Conservation (phyloP, 2,888 invertebrate species). For the Yponomeuta sedellus region DNA sequence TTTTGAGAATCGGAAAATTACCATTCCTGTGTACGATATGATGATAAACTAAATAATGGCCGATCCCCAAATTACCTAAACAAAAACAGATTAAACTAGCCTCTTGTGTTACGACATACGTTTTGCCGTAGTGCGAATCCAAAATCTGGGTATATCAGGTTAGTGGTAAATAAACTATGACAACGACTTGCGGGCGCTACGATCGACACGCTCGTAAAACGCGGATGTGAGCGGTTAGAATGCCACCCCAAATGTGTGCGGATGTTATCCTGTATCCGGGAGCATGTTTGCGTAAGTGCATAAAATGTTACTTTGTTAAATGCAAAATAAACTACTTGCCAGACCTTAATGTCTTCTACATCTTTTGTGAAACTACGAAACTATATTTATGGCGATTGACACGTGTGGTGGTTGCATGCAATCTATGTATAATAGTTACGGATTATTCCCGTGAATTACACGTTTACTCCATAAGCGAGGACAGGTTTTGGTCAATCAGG, state of each 20-base stretch:
- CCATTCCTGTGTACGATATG: no score
- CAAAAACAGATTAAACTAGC: no score
- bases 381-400: not conserved
- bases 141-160: not conserved
- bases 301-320: not conserved
- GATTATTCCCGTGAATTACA: conserved; percentile 22
- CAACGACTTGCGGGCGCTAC: not conserved
- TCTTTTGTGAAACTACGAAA: no score
- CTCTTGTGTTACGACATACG: no score
- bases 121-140: no score
- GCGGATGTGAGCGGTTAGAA: not conserved
- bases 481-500: conserved; percentile 29
- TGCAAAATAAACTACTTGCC: not conserved
- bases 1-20: no score
- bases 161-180: not conserved
- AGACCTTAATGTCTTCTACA: no score
- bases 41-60: no score
- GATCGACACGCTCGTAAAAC: not conserved
- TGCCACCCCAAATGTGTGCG: conserved; percentile 1
- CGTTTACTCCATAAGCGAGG: conserved; percentile 37
- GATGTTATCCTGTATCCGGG: not conserved
- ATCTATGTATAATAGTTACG: not conserved
- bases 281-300: not conserved
- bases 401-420: not conserved
- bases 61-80: no score